Base-by-base conservation (phyloP, 1,140 invertebrate genomes). In the Stegodyphus mimosarum region DNA sequence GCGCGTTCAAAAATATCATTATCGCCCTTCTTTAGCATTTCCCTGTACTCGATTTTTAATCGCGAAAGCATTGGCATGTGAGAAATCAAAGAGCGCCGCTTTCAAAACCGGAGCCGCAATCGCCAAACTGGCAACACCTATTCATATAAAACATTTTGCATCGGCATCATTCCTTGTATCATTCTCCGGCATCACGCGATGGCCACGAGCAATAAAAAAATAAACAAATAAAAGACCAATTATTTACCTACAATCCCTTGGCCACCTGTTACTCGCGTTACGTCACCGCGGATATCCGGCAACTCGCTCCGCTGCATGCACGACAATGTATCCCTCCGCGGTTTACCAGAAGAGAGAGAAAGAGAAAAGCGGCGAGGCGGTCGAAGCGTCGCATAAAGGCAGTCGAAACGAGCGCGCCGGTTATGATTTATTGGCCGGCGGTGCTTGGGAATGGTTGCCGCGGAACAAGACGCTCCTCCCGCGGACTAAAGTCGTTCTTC, bases 391-490 rank as follows among this genome's bases (percentile, higher is more conserved):
- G 7, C 17, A 15, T 9, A n/a, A 60, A 50, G 53, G 72, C 52
- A 50, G 81, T 66, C 18, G 81, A 33, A 33, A 33, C 33, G 33
- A 33, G 33, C 33, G 33, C 3, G 33, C 33, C 33, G 64, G 33
- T 50, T 53, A 60, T 84, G 81, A 84, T 84, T 84, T 84, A 84
- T 84, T 84, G 73, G 81, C 51, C 73, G 73, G 10, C 72, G 71
- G 64, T 52, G 55, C 63, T 49, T 50, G 7, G 63, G 81, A 84
- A 63, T 75, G 81, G 81, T 50, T 70, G 81, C 72, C 73, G 81
- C 15, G 48, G 52, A 7, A 55, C 7, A 33, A 9, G 13, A 55
- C 51, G 73, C 81, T 83, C 81, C 81, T 75, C 81, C 81, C 73
- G 81, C 51, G 10, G 67, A 6, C 64, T 15, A 15, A 67, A 67